Percentiles rank a stretch among this genome's conserved stretches.
Conservation (phyloP, 2,113 vertebrate genomes). For the Genyomyrus donnyi region DNA sequence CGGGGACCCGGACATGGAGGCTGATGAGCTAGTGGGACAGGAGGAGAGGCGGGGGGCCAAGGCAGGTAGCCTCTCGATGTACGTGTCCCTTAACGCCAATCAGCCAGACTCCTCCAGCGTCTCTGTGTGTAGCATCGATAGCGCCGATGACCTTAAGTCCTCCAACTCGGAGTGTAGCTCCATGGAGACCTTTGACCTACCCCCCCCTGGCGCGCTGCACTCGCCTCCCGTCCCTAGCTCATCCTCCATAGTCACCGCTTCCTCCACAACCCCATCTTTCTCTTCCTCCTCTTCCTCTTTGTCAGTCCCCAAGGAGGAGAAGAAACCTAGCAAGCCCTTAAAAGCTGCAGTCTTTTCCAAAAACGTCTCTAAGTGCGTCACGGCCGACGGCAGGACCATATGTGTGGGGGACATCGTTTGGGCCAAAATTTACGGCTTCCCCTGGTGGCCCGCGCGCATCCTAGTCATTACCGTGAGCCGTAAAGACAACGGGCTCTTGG, state of each 20-base stretch:
- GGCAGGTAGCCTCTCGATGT: constrained; percentile 72
- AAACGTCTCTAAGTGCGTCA: constrained; percentile 85
- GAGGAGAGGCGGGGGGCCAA: constrained; percentile 72
- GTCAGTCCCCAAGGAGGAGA: constrained; percentile 75
- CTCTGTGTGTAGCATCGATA: constrained; percentile 81
- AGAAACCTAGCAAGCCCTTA: constrained; percentile 79
- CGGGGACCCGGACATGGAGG: constrained; percentile 59
- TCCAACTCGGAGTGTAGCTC: constrained; percentile 89
- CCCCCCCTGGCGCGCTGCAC: constrained; percentile 76
- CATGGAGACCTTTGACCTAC: constrained; percentile 82
- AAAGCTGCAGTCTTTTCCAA: constrained; percentile 88
- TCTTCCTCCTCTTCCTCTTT: constrained; percentile 50
- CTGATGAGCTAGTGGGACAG: constrained; percentile 67
- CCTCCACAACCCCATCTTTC: constrained; percentile 59
- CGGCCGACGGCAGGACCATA: constrained; percentile 87
- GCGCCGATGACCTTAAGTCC: constrained; percentile 80
- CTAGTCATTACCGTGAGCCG: constrained; percentile 86
- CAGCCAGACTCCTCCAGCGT: constrained; percentile 76
- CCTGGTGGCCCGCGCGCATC: constrained; percentile 96
- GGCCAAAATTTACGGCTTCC: constrained; percentile 98
- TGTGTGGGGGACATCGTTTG: constrained; percentile 97
- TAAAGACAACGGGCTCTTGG: constrained; percentile 81
- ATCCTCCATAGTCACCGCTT: constrained; percentile 56
- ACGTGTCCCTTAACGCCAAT: constrained; percentile 78
- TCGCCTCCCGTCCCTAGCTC: constrained; percentile 61